Percentiles rank a stretch among this genome's conserved stretches.
phyloP scores from a whole-genome alignment of 1,140 invertebrate genomes.

The Drosophila simulans region DNA sequence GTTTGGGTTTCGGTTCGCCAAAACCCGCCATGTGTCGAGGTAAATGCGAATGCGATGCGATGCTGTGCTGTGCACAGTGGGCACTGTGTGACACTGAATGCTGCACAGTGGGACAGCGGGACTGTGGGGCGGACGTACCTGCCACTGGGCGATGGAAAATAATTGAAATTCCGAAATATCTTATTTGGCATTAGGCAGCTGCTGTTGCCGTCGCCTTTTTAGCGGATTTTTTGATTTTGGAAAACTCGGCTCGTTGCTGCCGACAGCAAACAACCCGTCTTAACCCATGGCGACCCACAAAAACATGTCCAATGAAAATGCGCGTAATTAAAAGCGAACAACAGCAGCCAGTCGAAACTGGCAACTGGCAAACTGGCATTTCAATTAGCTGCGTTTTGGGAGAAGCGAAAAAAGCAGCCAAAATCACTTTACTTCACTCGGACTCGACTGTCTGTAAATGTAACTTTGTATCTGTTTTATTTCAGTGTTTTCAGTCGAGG shows the following conservation, averaged over 20 bases:
- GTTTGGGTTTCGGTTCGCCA: slow-evolving; percentile 22
- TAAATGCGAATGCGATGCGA: slow-evolving; percentile 7
- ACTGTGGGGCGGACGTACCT: slow-evolving; percentile 11
- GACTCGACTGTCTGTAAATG: slow-evolving; percentile 34
- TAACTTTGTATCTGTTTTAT: slow-evolving; percentile 62
- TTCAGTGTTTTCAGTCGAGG: slow-evolving; percentile 10
- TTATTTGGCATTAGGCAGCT: slow-evolving; percentile 75
- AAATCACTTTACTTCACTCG: slow-evolving; percentile 46
- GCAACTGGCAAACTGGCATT: slow-evolving; percentile 64
- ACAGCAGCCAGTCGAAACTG: slow-evolving; percentile 38
- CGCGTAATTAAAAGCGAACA: slow-evolving; percentile 59
- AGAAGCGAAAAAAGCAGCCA: slow-evolving; percentile 34
- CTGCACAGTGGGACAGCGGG: slow-evolving; percentile 1
- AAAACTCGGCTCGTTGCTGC: slow-evolving; percentile 19
- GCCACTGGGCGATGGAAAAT: slow-evolving; percentile 49
- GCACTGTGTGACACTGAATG: slow-evolving; percentile 42
- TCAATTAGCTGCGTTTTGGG: slow-evolving; percentile 68
- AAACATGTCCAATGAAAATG: slow-evolving; percentile 69
- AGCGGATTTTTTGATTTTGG: slow-evolving; percentile 47
- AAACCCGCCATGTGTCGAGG: slow-evolving; percentile 59
- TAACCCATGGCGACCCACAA: slow-evolving; percentile 76
- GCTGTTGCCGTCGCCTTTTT: slow-evolving; percentile 39
- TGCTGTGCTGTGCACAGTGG: slow-evolving; percentile 62
- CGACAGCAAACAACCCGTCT: slow-evolving; percentile 51
- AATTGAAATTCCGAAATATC: slow-evolving; percentile 77